Percentiles rank a stretch among this genome's conserved stretches.
Evolutionary conservation across 30 jellyfish, hydroid and myxozoan species (phyloP).

Genomic region (Catostylus mosaicus): DNA sequence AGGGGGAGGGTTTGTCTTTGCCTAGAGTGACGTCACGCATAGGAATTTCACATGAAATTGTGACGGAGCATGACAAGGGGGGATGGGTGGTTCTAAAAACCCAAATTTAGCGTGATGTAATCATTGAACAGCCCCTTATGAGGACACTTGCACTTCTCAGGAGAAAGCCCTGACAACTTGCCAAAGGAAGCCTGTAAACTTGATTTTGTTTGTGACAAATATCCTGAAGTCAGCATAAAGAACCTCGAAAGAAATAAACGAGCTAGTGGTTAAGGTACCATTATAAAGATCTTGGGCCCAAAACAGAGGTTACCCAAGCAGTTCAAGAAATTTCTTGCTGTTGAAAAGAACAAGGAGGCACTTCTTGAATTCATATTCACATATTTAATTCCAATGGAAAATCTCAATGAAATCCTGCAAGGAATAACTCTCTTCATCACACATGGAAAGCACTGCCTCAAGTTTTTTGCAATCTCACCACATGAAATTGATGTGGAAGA

Average conservation of each 20-base stretch:
- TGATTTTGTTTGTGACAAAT: no score
- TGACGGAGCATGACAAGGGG: conserved; percentile 9
- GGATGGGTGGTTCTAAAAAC: conserved; percentile 38
- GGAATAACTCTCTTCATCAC: background rate
- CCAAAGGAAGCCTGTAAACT: no score
- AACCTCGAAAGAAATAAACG: no score
- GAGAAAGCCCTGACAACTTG: no score
- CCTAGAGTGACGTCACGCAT: conserved; percentile 23
- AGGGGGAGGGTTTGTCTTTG: conserved; percentile 23
- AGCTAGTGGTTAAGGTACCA: no score
- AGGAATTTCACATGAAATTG: conserved; percentile 17
- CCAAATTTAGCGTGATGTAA: conserved; percentile 7
- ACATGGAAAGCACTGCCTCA: conserved; percentile 14
- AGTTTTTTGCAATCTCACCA: background rate
- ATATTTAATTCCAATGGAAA: background rate
- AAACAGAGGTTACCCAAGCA: conserved; percentile 55
- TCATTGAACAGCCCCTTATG: no score
- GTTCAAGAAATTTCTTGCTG: conserved; percentile 30
- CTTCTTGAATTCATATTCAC: conserved; percentile 12
- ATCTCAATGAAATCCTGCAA: background rate
- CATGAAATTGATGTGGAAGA: conserved; percentile 12
- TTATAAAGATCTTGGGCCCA: no score
- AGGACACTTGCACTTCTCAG: no score
- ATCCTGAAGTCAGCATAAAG: no score
- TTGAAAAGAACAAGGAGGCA: conserved; percentile 50